Evolutionary conservation across 1,140 invertebrate genomes (phyloP), one percentile per base, ranked within the genome.

Genomic region (Pissodes strobi): DNA sequence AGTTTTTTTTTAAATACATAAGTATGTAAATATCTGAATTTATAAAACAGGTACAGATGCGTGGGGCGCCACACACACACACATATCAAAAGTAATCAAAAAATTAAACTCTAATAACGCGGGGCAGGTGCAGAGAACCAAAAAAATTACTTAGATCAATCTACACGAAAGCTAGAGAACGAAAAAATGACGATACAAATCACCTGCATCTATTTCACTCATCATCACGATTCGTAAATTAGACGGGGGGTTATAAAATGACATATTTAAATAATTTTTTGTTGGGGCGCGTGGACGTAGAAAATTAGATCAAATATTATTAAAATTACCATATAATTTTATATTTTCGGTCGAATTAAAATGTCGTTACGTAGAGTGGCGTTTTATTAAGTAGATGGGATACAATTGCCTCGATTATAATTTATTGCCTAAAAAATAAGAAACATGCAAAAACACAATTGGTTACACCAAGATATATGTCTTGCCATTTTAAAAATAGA

Each of bases 121-220:
- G n/a, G 12, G 18, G 53, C 53, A 57, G 53, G 53, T 57, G 53
- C 38, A 25, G 3, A 4, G 21, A 25, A n/a, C 37, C 10, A 57
- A 57, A 57, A 57, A 57, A 57, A 57, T 43, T 55, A 55, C 51
- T 55, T 55, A 57, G 53, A 57, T 57, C 53, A 19, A 57, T 57
- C 53, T 57, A 57, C 51, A 55, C 51, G 51, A 55, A 43, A 25
- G 53, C 38, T 41, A 57, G 53, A 51, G 22, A 10, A 25, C 15
- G 38, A 43, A 57, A 56, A 57, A 52, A 52, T 30, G 9, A 52
- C 30, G 49, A 52, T 52, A 21, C 17, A 17, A 6, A 15, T 57
- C 53, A 57, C 53, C 53, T 57, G 53, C 53, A 45, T 43, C 53
- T 57, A 57, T 57, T 57, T 27, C 38, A 57, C 37, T 55, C 51